phyloP scores from a whole-genome alignment of 2,113 vertebrate genomes.

The Pangasianodon hypophthalmus region DNA sequence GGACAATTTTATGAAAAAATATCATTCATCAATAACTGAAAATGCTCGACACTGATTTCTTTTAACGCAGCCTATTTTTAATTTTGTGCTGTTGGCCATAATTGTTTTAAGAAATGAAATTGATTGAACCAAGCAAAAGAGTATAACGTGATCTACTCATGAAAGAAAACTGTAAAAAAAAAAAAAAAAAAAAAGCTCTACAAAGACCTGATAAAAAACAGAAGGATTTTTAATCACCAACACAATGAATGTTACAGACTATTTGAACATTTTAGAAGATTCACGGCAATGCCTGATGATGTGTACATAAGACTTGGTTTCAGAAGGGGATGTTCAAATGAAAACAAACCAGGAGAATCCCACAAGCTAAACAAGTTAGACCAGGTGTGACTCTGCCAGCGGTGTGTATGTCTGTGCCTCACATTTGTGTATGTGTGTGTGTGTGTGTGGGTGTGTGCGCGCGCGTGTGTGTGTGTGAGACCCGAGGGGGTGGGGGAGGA shows the following conservation, averaged over 20 bases:
- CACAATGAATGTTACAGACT: background rate
- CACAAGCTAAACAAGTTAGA: slow-evolving; percentile 69
- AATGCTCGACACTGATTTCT: background rate
- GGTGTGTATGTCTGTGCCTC: slow-evolving; percentile 41
- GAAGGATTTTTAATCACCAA: background rate
- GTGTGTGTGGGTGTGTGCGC: background rate
- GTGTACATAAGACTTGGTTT: background rate
- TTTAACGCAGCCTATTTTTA: background rate
- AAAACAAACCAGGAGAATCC: slow-evolving; percentile 57
- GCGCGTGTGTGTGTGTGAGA: slow-evolving; percentile 20
- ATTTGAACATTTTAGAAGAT: background rate
- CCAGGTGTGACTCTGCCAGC: slow-evolving; percentile 71
- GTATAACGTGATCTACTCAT: background rate
- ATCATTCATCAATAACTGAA: too few relatives aligned
- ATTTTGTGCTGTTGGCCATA: background rate
- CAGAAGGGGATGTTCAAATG: background rate
- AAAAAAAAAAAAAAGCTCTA: background rate
- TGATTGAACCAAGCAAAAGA: background rate
- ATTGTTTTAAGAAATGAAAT: background rate
- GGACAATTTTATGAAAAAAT: background rate
- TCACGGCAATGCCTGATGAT: too few relatives aligned
- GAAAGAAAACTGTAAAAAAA: background rate
- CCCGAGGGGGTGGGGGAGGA: slow-evolving; percentile 53
- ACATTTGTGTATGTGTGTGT: background rate
- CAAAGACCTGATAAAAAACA: background rate